Base-by-base conservation (phyloP, 2,113 vertebrate species). In the Turdus rufiventris region DNA sequence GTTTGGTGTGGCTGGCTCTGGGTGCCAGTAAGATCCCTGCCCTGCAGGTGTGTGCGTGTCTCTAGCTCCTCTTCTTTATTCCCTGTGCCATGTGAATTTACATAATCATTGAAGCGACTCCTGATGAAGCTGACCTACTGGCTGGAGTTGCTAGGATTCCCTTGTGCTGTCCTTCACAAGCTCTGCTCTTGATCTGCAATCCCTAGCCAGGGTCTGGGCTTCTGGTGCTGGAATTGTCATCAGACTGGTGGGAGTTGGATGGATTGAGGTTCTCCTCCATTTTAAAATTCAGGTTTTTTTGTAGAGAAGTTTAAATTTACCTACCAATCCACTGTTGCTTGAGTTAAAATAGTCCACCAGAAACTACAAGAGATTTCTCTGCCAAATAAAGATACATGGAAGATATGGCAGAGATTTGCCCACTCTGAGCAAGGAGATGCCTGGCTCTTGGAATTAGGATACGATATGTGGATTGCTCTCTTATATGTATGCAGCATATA, bases 51-150 rank as follows among this genome's bases (percentile, higher is more conserved):
- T 36, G 43, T 42, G 18, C 0, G 1, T 34, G 7, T 12, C 17
- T 42, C 14, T 11, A 12, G 31, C 36, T 42, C 53, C 36, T 58
- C 36, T 42, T 42, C 8, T 42, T 51, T 26, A 14, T 76, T 67
- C 45, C 26, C 53, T 43, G 18, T 51, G 36, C 36, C 36, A 20
- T 0, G 1, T 51, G 7, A 8, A 26, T 33, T 60, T 51, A 43
- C 38, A 43, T 2, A 43, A 10, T 18, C 36, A 26, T 33, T 68
- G 6, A 8, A 23, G 5, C 0, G 24, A 3, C 10, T 4, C 20
- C 26, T 36, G 25, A 12, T 9, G 43, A 34, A 58, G 51, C 19
- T 66, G 71, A 14, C 10, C 10, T 50, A 3, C 29, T 40, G 42
- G 8, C 34, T 66, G 29, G 60, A 19, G 23, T 12, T 67, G 9